Evolutionary conservation across 2,797 vertebrate species (phyloP), one percentile per base, ranked within the genome.

Genomic region (Labeo calbasu): DNA sequence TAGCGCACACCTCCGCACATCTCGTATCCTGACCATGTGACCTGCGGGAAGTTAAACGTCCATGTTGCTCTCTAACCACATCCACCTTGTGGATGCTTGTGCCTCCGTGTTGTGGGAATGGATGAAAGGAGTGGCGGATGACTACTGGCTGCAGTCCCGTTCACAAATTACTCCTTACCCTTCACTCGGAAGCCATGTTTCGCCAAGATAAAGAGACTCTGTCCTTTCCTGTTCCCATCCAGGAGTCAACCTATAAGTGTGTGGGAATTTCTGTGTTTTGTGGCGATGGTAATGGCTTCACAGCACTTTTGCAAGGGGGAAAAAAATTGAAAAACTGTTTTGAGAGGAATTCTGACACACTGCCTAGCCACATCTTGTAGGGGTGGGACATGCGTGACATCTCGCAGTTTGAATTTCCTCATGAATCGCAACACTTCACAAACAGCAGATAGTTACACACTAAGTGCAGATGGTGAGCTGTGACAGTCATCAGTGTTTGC

Each of bases 111-210:
- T 93, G 92, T 93, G 92, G 94, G 89, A 84, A 32, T 59, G 84
- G 88, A 88, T 86, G 73, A 94, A 93, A 93, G 90, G 84, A 88
- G 89, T 85, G 85, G 87, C 51, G 76, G 87, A 91, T 86, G 91
- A 90, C 86, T 86, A 91, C 72, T 86, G 89, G 89, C 88, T 55
- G 89, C 87, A 89, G 91, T 92, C 92, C 92, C 88, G 84, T 89
- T 92, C 85, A 89, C 90, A 94, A 94, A 92, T 92, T 90, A 92
- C 89, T 92, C 91, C 92, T 93, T 94, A 91, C 92, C 86, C 87
- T 86, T 92, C 92, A 88, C 86, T 92, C 92, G 89, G 92, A 92
- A 92, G 89, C 84, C 72, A 78, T 88, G 88, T 89, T 91, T 89
- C 85, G 88, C 88, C 77, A 86, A 89, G 90, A 94, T 92, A 89